Conservation (phyloP, 2,797 vertebrate species). For the Enteromius paludinosus region DNA sequence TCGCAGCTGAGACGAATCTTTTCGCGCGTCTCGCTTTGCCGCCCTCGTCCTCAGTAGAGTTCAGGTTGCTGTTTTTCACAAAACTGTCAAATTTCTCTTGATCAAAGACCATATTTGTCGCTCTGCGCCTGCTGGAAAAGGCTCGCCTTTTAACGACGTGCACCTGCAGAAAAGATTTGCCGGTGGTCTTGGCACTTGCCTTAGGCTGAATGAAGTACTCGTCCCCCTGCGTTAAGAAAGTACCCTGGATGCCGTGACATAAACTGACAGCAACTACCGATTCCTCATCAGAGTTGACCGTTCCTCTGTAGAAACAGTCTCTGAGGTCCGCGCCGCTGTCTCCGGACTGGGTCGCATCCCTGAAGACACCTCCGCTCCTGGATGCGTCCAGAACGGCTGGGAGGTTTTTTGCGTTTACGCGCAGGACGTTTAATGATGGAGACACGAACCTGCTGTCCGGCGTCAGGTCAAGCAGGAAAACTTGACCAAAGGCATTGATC, state of each 20-base stretch:
- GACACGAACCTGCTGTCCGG: slow-evolving; percentile 87
- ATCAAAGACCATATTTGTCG: slow-evolving; percentile 60
- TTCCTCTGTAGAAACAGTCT: slow-evolving; percentile 87
- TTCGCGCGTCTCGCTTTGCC: slow-evolving; percentile 70
- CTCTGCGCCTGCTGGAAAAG: slow-evolving; percentile 9
- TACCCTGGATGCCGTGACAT: slow-evolving; percentile 86
- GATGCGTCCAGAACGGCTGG: slow-evolving; percentile 59
- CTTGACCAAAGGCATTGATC: slow-evolving; percentile 81
- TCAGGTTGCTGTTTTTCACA: slow-evolving; percentile 50
- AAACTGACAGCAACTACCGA: slow-evolving; percentile 88
- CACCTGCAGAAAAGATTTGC: slow-evolving; percentile 68
- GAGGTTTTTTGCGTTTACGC: slow-evolving; percentile 69
- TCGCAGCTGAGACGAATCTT: slow-evolving; percentile 89
- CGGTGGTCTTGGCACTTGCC: slow-evolving; percentile 34
- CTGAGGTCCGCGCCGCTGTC: slow-evolving; percentile 68
- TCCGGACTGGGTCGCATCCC: slow-evolving; percentile 58
- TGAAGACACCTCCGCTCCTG: slow-evolving; percentile 35
- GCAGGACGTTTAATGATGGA: slow-evolving; percentile 82
- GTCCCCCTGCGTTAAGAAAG: slow-evolving; percentile 84
- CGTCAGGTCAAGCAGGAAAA: slow-evolving; percentile 81
- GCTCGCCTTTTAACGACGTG: slow-evolving; percentile 82
- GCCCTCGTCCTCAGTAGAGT: slow-evolving; percentile 60
- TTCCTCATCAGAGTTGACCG: slow-evolving; percentile 77
- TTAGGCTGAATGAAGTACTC: slow-evolving; percentile 87
- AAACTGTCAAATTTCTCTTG: slow-evolving; percentile 49